Evolutionary conservation across 2,888 invertebrate genomes (phyloP).

Genomic region (Xestoiulus laeticollis): DNA sequence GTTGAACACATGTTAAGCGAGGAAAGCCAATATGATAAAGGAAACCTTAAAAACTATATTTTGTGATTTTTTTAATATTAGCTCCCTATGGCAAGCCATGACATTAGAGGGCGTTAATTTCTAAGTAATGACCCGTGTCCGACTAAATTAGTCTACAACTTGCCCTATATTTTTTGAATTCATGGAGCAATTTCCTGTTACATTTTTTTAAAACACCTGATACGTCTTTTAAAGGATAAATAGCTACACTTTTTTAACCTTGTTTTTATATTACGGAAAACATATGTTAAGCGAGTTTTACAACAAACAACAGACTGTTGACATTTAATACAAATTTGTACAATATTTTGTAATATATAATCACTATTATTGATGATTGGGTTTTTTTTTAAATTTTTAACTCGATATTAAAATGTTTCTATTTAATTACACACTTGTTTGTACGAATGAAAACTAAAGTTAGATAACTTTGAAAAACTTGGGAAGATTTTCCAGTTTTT

Average conservation of each 20-base stretch:
- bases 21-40: constrained; percentile 41
- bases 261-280: background rate
- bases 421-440: no score
- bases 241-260: background rate
- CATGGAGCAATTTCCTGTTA: constrained; percentile 3
- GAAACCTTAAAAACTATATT: background rate
- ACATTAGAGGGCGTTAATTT: constrained; percentile 39
- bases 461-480: no score
- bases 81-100: background rate
- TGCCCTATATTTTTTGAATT: constrained; percentile 15
- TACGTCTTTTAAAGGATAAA: constrained; percentile 20
- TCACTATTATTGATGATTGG: no score
- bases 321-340: background rate
- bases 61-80: background rate
- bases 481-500: no score
- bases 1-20: constrained; percentile 41
- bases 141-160: background rate
- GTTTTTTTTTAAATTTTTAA: no score
- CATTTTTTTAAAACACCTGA: background rate
- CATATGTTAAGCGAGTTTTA: background rate
- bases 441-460: no score
- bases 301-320: background rate
- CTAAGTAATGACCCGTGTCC: constrained; percentile 41
- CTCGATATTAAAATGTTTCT: no score
- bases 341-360: no score